Percentiles rank a stretch among this genome's conserved stretches.
Conservation (phyloP, 2,797 vertebrate species). For the Leucoraja ocellata region DNA sequence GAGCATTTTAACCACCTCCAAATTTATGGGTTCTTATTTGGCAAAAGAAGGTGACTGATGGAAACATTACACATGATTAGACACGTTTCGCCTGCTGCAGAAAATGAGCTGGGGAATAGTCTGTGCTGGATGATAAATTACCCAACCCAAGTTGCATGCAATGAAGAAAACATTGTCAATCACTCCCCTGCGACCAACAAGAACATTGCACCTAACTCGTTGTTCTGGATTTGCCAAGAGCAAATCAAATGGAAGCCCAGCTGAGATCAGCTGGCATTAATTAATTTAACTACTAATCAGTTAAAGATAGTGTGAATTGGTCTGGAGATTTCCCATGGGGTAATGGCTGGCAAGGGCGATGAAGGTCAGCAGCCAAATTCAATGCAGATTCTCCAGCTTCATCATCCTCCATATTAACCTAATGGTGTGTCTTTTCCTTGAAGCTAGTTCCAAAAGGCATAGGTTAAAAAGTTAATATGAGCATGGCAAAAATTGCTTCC, state of each 20-base stretch:
- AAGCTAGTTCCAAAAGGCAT: neutral
- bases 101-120: slow-evolving; percentile 48
- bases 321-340: slow-evolving; percentile 49
- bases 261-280: slow-evolving; percentile 59
- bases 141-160: slow-evolving; percentile 51
- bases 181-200: slow-evolving; percentile 53
- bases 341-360: slow-evolving; percentile 21
- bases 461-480: slow-evolving; percentile 23
- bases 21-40: slow-evolving; percentile 43
- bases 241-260: slow-evolving; percentile 62
- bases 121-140: slow-evolving; percentile 56
- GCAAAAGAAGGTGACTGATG: slow-evolving; percentile 39
- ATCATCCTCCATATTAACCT: slow-evolving; percentile 35
- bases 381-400: neutral
- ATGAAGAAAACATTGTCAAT: slow-evolving; percentile 61
- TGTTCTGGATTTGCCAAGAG: slow-evolving; percentile 51
- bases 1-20: slow-evolving; percentile 42
- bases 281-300: slow-evolving; percentile 59
- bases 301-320: slow-evolving; percentile 42
- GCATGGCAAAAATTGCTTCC: slow-evolving; percentile 10
- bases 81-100: slow-evolving; percentile 44
- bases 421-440: slow-evolving; percentile 5
- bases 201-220: slow-evolving; percentile 47
- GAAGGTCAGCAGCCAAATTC: slow-evolving; percentile 35
- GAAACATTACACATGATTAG: slow-evolving; percentile 47